Base-by-base conservation (phyloP, 23 tunicate species). In the Styela plicata region DNA sequence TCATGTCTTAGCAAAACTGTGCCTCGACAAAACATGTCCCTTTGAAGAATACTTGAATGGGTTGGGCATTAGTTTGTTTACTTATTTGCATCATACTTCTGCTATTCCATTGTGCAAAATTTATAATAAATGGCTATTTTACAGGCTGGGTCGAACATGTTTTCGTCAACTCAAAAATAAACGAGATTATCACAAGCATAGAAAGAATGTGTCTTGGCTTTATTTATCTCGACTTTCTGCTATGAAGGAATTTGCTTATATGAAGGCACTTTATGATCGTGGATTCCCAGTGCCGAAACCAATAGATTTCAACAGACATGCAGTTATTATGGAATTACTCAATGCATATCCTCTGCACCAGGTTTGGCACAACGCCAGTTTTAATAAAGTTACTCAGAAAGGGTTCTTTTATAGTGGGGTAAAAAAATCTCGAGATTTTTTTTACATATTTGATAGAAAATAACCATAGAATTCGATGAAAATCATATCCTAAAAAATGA, bases 281-380 rank as follows among this genome's bases (percentile, higher is more conserved):
- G 91, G 91, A 1, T 94, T 94, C 74, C 98, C 98, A 21, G 98
- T 94, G 24, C 98, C 98, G 23, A 89, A 94, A 74, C 95, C 98
- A 21, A 53, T 88, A 24, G 98, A 94, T 32, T 86, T 73, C 83
- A 94, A 94, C 88, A 73, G 98, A 61, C 98, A 94, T 53, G 86
- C 83, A 33, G 98, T 94, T 29, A 83, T 94, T 7, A 94, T 94
- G 98, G 95, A 94, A 37, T 78, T 94, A 16, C 61, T 89, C 32
- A 73, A 83, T 81, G 98, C 87, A n/a, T 89, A 89, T 62, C 98
- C 98, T 34, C 83, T 94, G 52, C 95, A 89, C 2, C 98, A 94
- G 80, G 95, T 94, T n/a, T n/a, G n/a, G n/a, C n/a, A n/a, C n/a
- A n/a, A n/a, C n/a, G n/a, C n/a, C n/a, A n/a, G n/a, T n/a, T n/a